These are phyloP conservation scores for Opisthograptis luteolata DNA, from an alignment of 2,888 invertebrate genomes.

Conservation along the genomic window DNA sequence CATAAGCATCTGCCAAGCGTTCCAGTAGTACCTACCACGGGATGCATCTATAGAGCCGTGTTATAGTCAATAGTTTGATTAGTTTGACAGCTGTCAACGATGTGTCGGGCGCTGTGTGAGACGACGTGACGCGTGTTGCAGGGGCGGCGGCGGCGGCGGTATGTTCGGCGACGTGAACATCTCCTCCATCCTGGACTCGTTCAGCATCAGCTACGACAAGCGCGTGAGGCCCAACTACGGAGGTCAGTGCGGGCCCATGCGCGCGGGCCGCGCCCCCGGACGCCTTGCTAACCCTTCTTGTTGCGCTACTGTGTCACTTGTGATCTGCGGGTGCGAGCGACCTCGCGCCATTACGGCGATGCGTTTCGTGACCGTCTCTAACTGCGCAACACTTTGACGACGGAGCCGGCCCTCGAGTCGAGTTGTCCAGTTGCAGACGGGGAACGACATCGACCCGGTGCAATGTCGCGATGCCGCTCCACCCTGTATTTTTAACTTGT, in stretches of 20 bases:
- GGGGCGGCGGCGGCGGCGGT: slow-evolving; percentile 86
- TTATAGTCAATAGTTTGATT: too few relatives aligned
- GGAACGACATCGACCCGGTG: neutral
- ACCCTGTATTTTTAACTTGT: slow-evolving; percentile 23
- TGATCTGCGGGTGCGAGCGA: slow-evolving; percentile 8
- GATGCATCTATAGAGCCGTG: too few relatives aligned
- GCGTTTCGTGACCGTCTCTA: neutral
- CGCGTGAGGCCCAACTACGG: slow-evolving; percentile 98
- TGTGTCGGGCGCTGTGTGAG: too few relatives aligned
- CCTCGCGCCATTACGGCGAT: neutral
- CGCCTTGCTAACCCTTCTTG: neutral
- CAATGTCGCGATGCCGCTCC: slow-evolving; percentile 1
- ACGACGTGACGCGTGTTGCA: too few relatives aligned
- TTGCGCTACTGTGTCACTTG: too few relatives aligned
- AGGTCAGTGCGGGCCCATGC: slow-evolving; percentile 82
- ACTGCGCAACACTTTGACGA: neutral
- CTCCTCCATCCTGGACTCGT: slow-evolving; percentile 95
- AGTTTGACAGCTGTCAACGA: too few relatives aligned
- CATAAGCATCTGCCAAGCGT: too few relatives aligned
- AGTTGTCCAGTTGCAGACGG: neutral
- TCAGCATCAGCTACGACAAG: slow-evolving; percentile 98
- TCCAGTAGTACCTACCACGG: too few relatives aligned
- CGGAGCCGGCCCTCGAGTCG: too few relatives aligned
- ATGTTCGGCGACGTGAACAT: slow-evolving; percentile 95
- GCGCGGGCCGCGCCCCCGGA: neutral